Percentiles rank a stretch among this genome's conserved stretches.
phyloP scores from a whole-genome alignment of 2,888 invertebrate genomes.

The Belgica antarctica region DNA sequence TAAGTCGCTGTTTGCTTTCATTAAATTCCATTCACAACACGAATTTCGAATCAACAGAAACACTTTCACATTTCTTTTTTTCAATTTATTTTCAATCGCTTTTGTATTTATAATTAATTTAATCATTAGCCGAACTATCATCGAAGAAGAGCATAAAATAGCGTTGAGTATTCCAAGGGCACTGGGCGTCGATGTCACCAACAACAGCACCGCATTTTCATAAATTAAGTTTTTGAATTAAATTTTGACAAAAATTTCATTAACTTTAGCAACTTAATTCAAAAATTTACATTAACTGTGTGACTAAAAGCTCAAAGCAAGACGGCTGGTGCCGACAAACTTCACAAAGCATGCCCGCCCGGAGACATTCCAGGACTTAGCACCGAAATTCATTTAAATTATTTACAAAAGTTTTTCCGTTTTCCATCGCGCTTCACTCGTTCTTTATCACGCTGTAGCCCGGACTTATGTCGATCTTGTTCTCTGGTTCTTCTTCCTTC shows the following conservation, averaged over 20 bases:
- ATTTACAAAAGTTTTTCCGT: slow-evolving; percentile 30
- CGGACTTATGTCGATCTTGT: slow-evolving; percentile 47
- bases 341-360: too few relatives aligned
- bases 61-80: slow-evolving; percentile 20
- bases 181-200: not conserved
- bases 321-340: too few relatives aligned
- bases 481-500: slow-evolving; percentile 27
- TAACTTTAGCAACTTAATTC: slow-evolving; percentile 11
- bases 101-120: slow-evolving; percentile 42
- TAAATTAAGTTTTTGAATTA: not conserved
- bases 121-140: not conserved
- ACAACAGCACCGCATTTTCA: not conserved
- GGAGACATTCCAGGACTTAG: not conserved
- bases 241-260: not conserved
- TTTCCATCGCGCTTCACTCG: slow-evolving; percentile 36
- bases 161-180: not conserved
- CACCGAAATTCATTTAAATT: slow-evolving; percentile 7
- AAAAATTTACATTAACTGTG: slow-evolving; percentile 8
- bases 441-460: slow-evolving; percentile 49
- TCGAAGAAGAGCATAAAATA: not conserved
- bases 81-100: not conserved
- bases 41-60: not conserved
- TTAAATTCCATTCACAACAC: slow-evolving; percentile 15
- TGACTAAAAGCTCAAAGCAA: slow-evolving; percentile 23
- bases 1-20: too few relatives aligned